Evolutionary conservation across 1,140 invertebrate species (phyloP).

Genomic region (Drosophila triauraria): DNA sequence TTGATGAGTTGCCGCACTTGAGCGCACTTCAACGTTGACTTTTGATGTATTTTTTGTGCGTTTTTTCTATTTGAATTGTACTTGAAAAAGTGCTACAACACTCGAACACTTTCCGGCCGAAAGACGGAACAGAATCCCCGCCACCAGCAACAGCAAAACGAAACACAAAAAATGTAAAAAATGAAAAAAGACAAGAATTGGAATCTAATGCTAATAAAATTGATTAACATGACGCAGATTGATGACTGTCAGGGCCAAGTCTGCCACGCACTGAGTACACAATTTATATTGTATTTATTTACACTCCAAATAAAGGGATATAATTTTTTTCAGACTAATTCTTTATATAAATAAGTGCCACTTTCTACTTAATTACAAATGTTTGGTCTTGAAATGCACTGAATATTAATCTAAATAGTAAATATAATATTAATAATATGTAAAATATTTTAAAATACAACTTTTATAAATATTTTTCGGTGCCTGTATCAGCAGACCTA

Average conservation of each 20-base stretch:
- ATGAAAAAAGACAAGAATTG: slow-evolving; percentile 21
- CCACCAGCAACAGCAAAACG: slow-evolving; percentile 7
- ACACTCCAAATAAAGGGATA: not conserved
- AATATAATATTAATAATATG: not conserved
- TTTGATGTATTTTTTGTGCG: slow-evolving; percentile 65
- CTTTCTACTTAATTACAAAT: not conserved
- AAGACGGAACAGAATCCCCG: slow-evolving; percentile 62
- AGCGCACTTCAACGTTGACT: slow-evolving; percentile 66
- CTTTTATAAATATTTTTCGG: not conserved
- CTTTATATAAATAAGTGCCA: accelerated
- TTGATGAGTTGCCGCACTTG: slow-evolving; percentile 80
- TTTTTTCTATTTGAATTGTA: slow-evolving; percentile 56
- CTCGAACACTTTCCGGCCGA: slow-evolving; percentile 48
- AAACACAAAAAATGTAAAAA: slow-evolving; percentile 18
- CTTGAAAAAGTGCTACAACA: slow-evolving; percentile 76
- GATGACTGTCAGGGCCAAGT: slow-evolving; percentile 71
- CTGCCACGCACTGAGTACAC: slow-evolving; percentile 41
- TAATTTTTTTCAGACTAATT: not conserved
- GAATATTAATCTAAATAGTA: not conserved
- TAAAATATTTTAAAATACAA: not conserved
- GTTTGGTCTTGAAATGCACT: not conserved
- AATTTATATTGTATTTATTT: slow-evolving; percentile 17
- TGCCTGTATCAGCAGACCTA: slow-evolving; percentile 5
- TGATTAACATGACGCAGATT: slow-evolving; percentile 74
- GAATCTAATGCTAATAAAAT: slow-evolving; percentile 73